phyloP scores from a whole-genome alignment of 2,113 vertebrate genomes.

The Charadrius vociferus region DNA sequence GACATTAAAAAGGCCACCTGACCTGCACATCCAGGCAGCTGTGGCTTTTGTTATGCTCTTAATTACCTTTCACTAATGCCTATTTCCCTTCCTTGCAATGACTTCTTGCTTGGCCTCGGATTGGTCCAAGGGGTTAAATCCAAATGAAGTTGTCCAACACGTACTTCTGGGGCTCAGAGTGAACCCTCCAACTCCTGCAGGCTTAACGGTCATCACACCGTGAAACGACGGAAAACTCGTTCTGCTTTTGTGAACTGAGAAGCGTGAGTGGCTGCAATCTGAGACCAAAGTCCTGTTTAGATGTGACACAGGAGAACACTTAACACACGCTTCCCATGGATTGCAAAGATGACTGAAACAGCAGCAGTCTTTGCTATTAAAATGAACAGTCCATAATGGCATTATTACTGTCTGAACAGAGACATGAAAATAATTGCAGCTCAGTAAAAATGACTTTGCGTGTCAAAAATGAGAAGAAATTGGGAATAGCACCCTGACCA shows the following conservation, averaged over 20 bases:
- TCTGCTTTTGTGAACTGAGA: background rate
- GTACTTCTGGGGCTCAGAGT: background rate
- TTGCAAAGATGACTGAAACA: accelerated
- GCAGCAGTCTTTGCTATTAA: background rate
- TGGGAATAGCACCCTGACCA: background rate
- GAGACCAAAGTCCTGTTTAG: background rate
- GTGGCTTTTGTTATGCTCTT: background rate
- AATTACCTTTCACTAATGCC: background rate
- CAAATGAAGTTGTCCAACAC: background rate
- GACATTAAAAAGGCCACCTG: background rate
- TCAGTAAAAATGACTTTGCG: background rate
- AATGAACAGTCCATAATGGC: background rate
- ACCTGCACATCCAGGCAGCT: background rate
- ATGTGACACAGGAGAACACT: background rate
- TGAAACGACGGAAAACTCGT: accelerated
- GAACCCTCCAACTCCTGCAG: background rate
- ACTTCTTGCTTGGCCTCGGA: background rate
- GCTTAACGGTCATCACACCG: accelerated
- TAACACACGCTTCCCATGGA: accelerated
- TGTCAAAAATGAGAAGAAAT: background rate
- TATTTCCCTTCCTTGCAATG: background rate
- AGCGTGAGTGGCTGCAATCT: background rate
- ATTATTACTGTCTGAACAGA: background rate
- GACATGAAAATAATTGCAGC: background rate
- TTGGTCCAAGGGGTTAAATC: background rate